Percentiles rank a stretch among this genome's conserved stretches.
Evolutionary conservation across 2,113 vertebrate genomes (phyloP).

Genomic region (Eurypyga helias): DNA sequence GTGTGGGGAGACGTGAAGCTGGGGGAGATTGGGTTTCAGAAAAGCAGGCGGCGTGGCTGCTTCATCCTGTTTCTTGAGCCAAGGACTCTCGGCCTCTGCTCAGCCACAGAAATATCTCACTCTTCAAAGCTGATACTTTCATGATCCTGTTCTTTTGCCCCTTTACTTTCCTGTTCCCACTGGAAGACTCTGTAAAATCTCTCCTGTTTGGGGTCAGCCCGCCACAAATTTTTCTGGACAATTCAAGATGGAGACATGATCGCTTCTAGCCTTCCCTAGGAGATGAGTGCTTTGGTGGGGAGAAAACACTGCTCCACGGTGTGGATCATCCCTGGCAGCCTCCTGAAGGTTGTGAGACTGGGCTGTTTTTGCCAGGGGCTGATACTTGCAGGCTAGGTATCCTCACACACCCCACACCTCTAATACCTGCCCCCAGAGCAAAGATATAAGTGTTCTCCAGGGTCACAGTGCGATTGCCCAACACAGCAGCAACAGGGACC

Average conservation of each 20-base stretch:
- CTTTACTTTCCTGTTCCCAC: background rate
- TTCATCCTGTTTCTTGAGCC: background rate
- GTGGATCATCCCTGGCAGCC: background rate
- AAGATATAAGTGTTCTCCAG: background rate
- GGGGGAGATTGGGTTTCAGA: conserved; percentile 18
- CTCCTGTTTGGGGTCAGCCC: background rate
- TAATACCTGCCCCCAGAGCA: background rate
- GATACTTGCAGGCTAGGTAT: background rate
- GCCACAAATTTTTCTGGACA: background rate
- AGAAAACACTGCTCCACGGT: background rate
- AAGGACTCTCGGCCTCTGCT: background rate
- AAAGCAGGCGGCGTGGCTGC: background rate
- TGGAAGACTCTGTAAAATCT: background rate
- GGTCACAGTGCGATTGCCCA: background rate
- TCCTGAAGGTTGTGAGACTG: background rate
- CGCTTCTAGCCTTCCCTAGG: background rate
- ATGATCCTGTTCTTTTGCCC: background rate
- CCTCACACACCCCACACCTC: background rate
- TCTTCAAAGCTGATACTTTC: background rate
- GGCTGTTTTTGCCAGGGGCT: background rate
- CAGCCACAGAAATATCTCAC: background rate
- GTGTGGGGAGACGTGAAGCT: background rate
- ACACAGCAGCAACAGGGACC: background rate
- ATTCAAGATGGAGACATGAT: background rate
- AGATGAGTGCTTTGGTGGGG: background rate